Percentiles rank a stretch among this genome's conserved stretches.
Conservation (phyloP, 2,797 vertebrate genomes). For the Gambelia wislizenii region DNA sequence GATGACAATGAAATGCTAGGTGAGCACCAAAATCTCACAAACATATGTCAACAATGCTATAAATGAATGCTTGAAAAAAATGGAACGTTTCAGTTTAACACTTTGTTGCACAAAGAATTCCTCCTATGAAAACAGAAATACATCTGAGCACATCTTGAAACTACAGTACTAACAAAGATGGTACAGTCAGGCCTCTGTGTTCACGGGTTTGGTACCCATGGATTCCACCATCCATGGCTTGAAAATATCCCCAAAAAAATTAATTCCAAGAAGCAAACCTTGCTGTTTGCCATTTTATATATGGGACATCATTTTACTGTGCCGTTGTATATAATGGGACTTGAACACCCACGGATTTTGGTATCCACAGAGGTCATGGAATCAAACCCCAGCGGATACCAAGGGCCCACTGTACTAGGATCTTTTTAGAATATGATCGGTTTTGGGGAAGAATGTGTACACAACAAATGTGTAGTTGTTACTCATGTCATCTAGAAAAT, state of each 20-base stretch:
- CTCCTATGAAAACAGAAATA: background rate
- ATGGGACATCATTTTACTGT: too few relatives aligned
- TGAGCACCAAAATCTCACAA: slow-evolving; percentile 19
- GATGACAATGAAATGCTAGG: slow-evolving; percentile 45
- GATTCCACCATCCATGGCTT: too few relatives aligned
- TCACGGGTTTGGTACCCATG: too few relatives aligned
- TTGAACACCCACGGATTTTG: too few relatives aligned
- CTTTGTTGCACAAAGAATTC: background rate
- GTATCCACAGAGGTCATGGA: too few relatives aligned
- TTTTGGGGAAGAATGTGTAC: background rate
- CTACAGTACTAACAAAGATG: background rate
- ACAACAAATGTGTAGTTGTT: background rate
- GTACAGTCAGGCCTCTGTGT: too few relatives aligned
- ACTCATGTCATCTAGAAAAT: background rate
- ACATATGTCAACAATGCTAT: slow-evolving; percentile 19
- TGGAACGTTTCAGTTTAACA: slow-evolving; percentile 32
- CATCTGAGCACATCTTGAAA: slow-evolving; percentile 4
- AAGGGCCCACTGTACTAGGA: too few relatives aligned
- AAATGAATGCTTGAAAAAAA: slow-evolving; percentile 52
- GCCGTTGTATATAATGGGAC: too few relatives aligned
- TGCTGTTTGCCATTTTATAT: too few relatives aligned
- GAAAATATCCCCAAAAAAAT: too few relatives aligned
- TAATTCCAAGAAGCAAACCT: too few relatives aligned
- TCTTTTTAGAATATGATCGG: background rate
- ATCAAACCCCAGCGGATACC: too few relatives aligned